A percentile compares a stretch with the other conserved stretches of the same genome.
Conservation (phyloP, 2,113 vertebrate species). For the Equus przewalskii region DNA sequence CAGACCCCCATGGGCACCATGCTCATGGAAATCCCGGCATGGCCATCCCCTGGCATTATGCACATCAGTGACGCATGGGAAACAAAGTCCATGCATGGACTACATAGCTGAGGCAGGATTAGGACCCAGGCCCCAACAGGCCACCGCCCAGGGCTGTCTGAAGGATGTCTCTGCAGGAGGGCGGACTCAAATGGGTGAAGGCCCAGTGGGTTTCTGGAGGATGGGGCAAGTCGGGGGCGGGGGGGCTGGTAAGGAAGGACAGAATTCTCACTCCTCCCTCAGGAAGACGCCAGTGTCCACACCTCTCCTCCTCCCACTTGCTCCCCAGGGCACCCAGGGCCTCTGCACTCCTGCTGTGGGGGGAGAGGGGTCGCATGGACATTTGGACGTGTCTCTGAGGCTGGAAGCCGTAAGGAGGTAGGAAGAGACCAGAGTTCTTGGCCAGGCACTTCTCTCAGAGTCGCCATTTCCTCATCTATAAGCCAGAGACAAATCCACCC, state of each 20-base stretch:
- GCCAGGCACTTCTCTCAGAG: not conserved
- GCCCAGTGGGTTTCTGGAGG: not conserved
- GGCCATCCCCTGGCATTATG: not conserved
- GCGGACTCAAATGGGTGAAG: not conserved
- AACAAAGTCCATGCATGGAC: not conserved
- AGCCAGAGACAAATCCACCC: not conserved
- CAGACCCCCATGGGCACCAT: not conserved
- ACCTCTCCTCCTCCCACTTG: not conserved
- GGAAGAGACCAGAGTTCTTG: not conserved
- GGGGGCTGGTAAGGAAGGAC: not conserved
- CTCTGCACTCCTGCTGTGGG: not conserved
- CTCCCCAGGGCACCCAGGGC: too few species aligned
- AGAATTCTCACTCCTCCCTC: not conserved
- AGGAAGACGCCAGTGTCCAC: not conserved
- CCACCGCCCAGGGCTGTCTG: not conserved
- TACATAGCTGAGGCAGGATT: not conserved
- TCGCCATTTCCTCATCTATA: not conserved
- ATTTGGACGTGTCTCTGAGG: not conserved
- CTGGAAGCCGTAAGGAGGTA: not conserved
- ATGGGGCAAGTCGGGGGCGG: not conserved
- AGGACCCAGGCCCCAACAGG: not conserved
- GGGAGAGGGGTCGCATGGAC: not conserved
- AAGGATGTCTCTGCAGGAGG: not conserved
- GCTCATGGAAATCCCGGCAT: fast-evolving
- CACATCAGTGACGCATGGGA: not conserved